Conservation (phyloP, 1,140 invertebrate species). For the Ostrea denselamellosa region DNA sequence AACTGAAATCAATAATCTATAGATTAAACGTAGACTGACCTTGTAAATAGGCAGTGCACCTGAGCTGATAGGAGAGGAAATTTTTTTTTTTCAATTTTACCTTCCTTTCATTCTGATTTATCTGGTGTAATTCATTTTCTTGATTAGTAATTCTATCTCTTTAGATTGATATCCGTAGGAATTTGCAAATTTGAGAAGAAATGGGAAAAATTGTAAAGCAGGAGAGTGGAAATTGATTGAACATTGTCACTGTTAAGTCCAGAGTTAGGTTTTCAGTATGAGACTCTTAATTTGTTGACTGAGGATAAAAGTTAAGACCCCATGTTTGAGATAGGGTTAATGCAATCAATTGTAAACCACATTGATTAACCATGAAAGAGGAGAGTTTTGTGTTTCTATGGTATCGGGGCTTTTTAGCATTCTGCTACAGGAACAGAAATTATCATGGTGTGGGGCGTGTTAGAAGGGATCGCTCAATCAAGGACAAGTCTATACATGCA, state of each 20-base stretch:
- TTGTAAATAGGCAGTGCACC: background rate
- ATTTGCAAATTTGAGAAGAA: background rate
- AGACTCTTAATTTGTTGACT: background rate
- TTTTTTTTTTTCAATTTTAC: background rate
- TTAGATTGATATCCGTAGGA: background rate
- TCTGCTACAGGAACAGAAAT: too few relatives aligned
- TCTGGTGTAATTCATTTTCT: background rate
- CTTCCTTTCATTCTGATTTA: background rate
- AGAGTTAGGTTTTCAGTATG: background rate
- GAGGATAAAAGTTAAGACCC: background rate
- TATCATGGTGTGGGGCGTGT: too few relatives aligned
- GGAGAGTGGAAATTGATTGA: background rate
- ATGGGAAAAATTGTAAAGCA: background rate
- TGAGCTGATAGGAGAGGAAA: background rate
- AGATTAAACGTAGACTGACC: background rate
- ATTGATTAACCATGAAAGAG: too few relatives aligned
- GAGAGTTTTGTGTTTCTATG: too few relatives aligned
- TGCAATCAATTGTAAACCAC: too few relatives aligned
- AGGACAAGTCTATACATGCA: background rate
- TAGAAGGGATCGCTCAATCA: too few relatives aligned
- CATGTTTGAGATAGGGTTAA: background rate
- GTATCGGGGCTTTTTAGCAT: too few relatives aligned
- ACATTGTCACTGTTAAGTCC: background rate
- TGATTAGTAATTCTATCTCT: too few relatives aligned
- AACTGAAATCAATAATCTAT: conserved; percentile 1